Conservation (phyloP, 2,797 vertebrate genomes). For the Semaprochilodus insignis region DNA sequence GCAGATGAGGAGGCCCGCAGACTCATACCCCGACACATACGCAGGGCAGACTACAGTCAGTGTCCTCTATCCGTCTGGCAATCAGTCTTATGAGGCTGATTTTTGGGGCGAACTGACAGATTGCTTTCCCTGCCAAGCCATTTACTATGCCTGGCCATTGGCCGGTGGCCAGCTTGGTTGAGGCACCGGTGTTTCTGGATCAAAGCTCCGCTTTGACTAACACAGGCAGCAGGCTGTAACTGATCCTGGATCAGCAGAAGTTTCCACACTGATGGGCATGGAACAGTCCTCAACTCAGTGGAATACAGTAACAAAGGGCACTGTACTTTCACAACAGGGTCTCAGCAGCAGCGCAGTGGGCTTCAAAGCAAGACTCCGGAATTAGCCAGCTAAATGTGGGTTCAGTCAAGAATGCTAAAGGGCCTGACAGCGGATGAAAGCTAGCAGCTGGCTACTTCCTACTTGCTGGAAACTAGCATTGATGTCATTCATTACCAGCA, state of each 20-base stretch:
- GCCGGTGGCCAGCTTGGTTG: constrained; percentile 7
- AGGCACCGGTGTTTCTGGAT: constrained; percentile 24
- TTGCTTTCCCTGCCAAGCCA: constrained; percentile 3
- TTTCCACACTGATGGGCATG: background rate
- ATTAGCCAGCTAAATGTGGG: background rate
- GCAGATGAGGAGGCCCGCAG: constrained; percentile 1
- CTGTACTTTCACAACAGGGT: background rate
- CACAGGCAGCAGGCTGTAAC: background rate
- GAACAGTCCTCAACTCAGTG: background rate
- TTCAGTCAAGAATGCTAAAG: background rate
- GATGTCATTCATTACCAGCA: too few relatives aligned
- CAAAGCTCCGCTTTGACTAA: constrained; percentile 13
- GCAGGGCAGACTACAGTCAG: constrained; percentile 4
- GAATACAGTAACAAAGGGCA: background rate
- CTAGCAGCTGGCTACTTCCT: background rate
- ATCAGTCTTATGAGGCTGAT: constrained; percentile 28
- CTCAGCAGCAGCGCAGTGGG: background rate
- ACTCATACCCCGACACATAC: constrained; percentile 8
- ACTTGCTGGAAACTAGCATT: background rate
- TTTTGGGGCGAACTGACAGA: constrained; percentile 16
- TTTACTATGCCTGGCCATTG: constrained; percentile 35
- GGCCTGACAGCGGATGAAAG: background rate
- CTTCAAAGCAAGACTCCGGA: background rate
- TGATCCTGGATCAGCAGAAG: constrained; percentile 17
- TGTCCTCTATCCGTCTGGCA: constrained; percentile 20